These are phyloP conservation scores for Mythimna pallens DNA, from an alignment of 2,888 invertebrate genomes.

Conservation along the genomic window DNA sequence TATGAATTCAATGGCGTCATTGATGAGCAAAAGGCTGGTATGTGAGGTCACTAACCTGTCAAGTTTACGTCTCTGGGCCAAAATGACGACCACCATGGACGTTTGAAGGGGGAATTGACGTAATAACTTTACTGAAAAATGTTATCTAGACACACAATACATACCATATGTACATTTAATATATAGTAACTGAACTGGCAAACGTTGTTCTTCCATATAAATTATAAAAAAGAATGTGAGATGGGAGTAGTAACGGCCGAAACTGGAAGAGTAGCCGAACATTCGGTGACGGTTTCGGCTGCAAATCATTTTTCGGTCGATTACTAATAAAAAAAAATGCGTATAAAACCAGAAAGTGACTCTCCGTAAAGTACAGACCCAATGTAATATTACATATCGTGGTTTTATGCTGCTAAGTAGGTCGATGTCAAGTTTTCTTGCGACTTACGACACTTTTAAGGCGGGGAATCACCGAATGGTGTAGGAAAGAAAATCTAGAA, in stretches of 20 bases:
- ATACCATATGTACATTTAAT: too few relatives aligned
- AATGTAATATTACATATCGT: not conserved
- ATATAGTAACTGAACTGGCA: too few relatives aligned
- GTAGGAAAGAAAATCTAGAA: not conserved
- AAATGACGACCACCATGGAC: constrained; percentile 24
- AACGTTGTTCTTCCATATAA: too few relatives aligned
- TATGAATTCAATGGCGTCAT: constrained; percentile 12
- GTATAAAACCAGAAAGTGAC: too few relatives aligned
- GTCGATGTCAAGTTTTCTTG: not conserved
- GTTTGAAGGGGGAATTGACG: constrained; percentile 23
- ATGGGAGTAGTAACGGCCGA: too few relatives aligned
- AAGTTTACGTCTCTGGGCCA: constrained; percentile 20
- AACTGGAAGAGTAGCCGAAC: too few relatives aligned
- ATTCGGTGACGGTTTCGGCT: too few relatives aligned
- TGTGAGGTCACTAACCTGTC: constrained; percentile 18
- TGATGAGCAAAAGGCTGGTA: not conserved
- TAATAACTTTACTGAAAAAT: constrained; percentile 2
- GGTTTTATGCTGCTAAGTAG: not conserved
- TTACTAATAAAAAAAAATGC: too few relatives aligned
- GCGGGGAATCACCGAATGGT: not conserved
- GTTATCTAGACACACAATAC: not conserved
- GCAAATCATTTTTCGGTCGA: too few relatives aligned
- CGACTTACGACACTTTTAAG: too few relatives aligned
- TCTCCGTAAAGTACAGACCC: not conserved
- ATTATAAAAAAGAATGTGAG: too few relatives aligned